A percentile compares a stretch with the other conserved stretches of the same genome.
Conservation (phyloP, 2,888 invertebrate species). For the Dugesia japonica region DNA sequence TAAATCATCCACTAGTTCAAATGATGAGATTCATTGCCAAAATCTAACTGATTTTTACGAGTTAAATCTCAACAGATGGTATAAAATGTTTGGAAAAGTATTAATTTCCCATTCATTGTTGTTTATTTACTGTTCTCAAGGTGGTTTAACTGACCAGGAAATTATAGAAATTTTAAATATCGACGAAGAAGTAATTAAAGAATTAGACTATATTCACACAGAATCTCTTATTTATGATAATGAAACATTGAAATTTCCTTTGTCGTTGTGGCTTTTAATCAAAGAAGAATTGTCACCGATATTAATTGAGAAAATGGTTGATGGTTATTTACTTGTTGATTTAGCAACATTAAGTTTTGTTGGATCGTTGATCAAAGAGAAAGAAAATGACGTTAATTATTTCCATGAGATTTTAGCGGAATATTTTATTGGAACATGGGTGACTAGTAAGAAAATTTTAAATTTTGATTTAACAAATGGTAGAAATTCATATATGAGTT, state of each 20-base stretch:
- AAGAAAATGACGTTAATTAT: slow-evolving; percentile 37
- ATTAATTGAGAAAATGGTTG: slow-evolving; percentile 38
- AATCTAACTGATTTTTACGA: neutral
- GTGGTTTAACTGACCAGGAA: slow-evolving; percentile 45
- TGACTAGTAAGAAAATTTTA: slow-evolving; percentile 38
- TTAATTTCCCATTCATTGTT: slow-evolving; percentile 40
- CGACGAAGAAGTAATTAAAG: slow-evolving; percentile 42
- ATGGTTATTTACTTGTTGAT: slow-evolving; percentile 40
- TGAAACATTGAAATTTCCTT: slow-evolving; percentile 38
- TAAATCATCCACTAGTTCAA: neutral
- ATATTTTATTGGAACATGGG: slow-evolving; percentile 44
- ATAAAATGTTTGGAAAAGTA: slow-evolving; percentile 39
- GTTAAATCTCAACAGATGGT: slow-evolving; percentile 38
- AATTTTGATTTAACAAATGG: slow-evolving; percentile 20
- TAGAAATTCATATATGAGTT: slow-evolving; percentile 37
- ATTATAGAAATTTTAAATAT: slow-evolving; percentile 46
- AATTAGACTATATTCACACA: slow-evolving; percentile 37
- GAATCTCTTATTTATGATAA: slow-evolving; percentile 36
- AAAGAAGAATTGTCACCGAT: slow-evolving; percentile 40
- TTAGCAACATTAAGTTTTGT: slow-evolving; percentile 40
- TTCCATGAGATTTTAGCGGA: slow-evolving; percentile 43
- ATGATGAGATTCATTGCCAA: neutral
- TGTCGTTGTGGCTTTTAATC: slow-evolving; percentile 40
- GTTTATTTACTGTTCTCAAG: slow-evolving; percentile 41
- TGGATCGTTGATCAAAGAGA: slow-evolving; percentile 38